Evolutionary conservation across 2,797 vertebrate species (phyloP), one percentile per base, ranked within the genome.

Genomic region (Microctenopoma lineatum): DNA sequence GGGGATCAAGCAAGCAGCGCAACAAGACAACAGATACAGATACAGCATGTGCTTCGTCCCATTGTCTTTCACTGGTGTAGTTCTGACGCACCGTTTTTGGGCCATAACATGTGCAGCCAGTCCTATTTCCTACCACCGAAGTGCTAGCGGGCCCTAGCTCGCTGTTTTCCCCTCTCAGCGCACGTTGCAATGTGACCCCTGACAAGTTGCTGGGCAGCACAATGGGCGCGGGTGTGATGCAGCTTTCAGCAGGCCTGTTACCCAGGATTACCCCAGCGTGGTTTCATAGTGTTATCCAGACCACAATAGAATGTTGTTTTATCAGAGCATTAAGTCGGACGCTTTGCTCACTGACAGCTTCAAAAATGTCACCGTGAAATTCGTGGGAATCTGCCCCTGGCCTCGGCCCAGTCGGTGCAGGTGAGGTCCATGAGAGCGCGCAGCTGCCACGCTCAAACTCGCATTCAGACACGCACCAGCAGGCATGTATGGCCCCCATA

Each of bases 381-480:
- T 84, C 91, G 74, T 69, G 66, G 59, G 75, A 87, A 79, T 84
- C 80, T 83, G 83, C 68, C 73, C 78, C 79, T 87, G 84, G 87
- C 86, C 66, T 69, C 78, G 56, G 73, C 80, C 84, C 86, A 86
- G 83, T 44, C 70, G 15, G 63, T 92, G 89, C 92, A 93, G 92
- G 93, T 94, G 90, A 94, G 84, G 75, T 89, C 74, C 72, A 69
- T 60, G 87, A 77, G 86, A 75, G 79, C 86, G 83, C 62, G 58
- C 86, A 90, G 78, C 84, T 91, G 90, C 87, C 89, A 83, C 75
- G 58, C 70, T 74, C 78, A 81, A 92, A 93, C 82, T 73, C 25
- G 77, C 93, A 94, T 95, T 94, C 92, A 93, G 89, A 91, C 94
- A 94, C 88, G 89, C 86, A 92, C 88, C 69, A 60, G 70, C 75